These are phyloP conservation scores for Nemapogon koenigi DNA, from an alignment of 2,888 invertebrate species.

Conservation along the genomic window DNA sequence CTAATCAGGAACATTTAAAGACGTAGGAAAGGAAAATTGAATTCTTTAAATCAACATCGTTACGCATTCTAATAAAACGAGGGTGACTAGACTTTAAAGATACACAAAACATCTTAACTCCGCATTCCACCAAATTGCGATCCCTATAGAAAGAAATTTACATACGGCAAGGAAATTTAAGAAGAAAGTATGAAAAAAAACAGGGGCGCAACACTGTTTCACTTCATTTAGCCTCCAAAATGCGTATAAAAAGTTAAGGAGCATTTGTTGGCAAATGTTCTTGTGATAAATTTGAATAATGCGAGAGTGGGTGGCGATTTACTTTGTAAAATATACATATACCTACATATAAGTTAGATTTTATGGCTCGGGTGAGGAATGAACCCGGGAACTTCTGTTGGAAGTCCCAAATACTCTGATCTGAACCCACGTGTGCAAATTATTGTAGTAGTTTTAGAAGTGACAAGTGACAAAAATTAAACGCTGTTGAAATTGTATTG, in stretches of 20 bases:
- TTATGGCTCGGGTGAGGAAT: too few species aligned
- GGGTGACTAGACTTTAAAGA: conserved; percentile 6
- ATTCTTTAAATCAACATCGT: conserved; percentile 9
- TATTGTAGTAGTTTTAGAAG: too few species aligned
- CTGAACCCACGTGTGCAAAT: too few species aligned
- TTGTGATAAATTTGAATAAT: conserved; percentile 52
- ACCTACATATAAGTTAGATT: too few species aligned
- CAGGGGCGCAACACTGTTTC: conserved; percentile 41
- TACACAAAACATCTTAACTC: conserved; percentile 3
- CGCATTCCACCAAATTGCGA: conserved; percentile 14
- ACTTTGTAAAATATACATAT: too few species aligned
- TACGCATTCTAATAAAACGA: conserved; percentile 7
- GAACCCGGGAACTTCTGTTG: too few species aligned
- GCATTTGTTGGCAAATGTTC: conserved; percentile 43
- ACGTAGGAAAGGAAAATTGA: too few species aligned
- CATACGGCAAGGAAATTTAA: conserved; percentile 15
- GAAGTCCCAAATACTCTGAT: too few species aligned
- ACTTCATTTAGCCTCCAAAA: conserved; percentile 55
- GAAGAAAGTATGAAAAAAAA: conserved; percentile 12
- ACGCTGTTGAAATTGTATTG: too few species aligned
- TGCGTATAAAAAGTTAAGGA: conserved; percentile 59
- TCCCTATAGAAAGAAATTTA: conserved; percentile 15
- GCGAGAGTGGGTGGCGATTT: conserved; percentile 32
- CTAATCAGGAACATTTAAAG: too few species aligned
- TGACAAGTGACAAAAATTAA: too few species aligned